phyloP scores from a whole-genome alignment of 2,888 invertebrate genomes.

The Helleia helle region DNA sequence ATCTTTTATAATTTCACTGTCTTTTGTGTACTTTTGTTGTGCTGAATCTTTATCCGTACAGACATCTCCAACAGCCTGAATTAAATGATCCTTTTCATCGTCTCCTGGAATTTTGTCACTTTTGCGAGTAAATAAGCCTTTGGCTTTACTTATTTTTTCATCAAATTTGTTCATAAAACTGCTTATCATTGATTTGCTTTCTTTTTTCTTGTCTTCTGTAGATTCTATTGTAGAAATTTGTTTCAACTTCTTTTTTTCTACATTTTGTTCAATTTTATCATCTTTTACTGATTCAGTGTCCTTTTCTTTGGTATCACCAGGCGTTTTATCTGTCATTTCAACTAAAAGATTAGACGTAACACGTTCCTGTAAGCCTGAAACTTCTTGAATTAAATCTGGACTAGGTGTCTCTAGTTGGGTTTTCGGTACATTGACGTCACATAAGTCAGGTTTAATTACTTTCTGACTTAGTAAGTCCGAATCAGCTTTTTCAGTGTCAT shows the following conservation, averaged over 20 bases:
- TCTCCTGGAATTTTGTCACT: conserved; percentile 18
- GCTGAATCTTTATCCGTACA: conserved; percentile 1
- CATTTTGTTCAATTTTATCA: conserved; percentile 15
- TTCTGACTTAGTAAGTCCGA: background rate
- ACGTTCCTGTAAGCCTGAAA: conserved; percentile 12
- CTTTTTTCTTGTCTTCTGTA: conserved; percentile 27
- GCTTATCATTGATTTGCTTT: conserved; percentile 28
- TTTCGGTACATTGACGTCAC: background rate
- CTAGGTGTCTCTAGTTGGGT: conserved; percentile 16
- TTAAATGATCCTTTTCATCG: conserved; percentile 13
- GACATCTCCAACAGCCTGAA: background rate
- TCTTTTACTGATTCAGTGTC: conserved; percentile 25
- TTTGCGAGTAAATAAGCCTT: conserved; percentile 32
- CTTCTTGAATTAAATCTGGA: conserved; percentile 20
- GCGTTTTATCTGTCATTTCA: too few species aligned
- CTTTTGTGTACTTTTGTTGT: background rate
- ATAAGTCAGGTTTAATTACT: conserved; percentile 14
- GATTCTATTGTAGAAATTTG: background rate
- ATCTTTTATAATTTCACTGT: background rate
- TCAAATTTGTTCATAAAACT: conserved; percentile 35
- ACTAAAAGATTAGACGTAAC: conserved; percentile 4
- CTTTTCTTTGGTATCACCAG: conserved; percentile 41
- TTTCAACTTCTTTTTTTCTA: conserved; percentile 17
- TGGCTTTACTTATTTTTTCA: conserved; percentile 34
- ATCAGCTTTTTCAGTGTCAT: conserved; percentile 22